A percentile compares a stretch with the other conserved stretches of the same genome.
phyloP scores from a whole-genome alignment of 2,113 vertebrate genomes.

The Melanocharis versteri region DNA sequence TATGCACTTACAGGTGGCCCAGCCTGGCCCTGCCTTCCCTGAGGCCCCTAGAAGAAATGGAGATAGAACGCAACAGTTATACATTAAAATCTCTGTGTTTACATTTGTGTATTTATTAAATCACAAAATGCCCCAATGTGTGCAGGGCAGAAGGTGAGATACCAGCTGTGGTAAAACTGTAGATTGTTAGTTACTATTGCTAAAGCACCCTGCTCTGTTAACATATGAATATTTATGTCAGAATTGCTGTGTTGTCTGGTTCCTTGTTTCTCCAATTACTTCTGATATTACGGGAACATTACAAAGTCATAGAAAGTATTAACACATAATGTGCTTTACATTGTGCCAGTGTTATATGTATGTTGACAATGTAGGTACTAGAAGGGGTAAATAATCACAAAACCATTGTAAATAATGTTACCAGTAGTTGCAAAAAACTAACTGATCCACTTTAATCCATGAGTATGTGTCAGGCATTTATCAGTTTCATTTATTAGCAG shows the following conservation, averaged over 20 bases:
- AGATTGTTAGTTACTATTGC: neutral
- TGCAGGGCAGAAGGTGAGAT: neutral
- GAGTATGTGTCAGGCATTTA: neutral
- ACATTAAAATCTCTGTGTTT: neutral
- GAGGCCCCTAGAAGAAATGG: conserved; percentile 82
- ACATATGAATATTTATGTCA: neutral
- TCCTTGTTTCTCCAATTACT: neutral
- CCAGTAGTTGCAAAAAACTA: neutral
- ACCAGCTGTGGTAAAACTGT: neutral
- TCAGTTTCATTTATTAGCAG: neutral
- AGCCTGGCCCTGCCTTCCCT: conserved; percentile 84
- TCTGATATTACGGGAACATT: neutral
- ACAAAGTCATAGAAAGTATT: neutral
- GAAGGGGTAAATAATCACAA: neutral
- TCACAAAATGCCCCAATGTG: neutral
- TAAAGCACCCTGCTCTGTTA: neutral
- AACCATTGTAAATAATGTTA: neutral
- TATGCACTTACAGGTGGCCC: conserved; percentile 86
- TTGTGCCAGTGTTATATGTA: neutral
- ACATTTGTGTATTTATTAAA: neutral
- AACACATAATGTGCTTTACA: neutral
- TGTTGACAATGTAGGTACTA: neutral
- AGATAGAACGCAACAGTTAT: neutral
- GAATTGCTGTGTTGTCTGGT: neutral
- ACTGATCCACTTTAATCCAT: neutral